Conservation (phyloP, 2,888 invertebrate genomes). For the Meteorus colon region DNA sequence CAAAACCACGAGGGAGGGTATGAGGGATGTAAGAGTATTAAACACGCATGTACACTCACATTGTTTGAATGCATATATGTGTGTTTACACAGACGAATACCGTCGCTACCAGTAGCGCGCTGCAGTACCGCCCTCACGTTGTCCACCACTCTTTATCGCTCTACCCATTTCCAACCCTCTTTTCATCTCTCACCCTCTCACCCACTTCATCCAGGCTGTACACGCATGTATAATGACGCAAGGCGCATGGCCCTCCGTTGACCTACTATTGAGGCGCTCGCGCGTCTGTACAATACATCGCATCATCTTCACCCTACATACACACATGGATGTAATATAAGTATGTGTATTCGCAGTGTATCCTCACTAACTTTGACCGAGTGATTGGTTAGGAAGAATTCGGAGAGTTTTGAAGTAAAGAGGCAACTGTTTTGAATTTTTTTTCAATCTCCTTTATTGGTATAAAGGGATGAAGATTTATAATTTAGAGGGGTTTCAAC, state of each 20-base stretch:
- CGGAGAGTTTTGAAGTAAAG: too few relatives aligned
- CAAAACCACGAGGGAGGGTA: background rate
- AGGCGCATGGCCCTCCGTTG: constrained; percentile 47
- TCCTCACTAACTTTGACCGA: background rate
- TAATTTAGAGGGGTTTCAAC: too few relatives aligned
- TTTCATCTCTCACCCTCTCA: constrained; percentile 11
- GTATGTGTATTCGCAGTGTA: background rate
- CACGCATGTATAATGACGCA: constrained; percentile 53
- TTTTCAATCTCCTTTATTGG: too few relatives aligned
- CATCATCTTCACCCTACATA: constrained; percentile 10
- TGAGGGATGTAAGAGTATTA: background rate
- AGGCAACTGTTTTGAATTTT: too few relatives aligned
- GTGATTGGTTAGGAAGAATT: too few relatives aligned
- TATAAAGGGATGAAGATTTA: too few relatives aligned
- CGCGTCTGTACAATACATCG: constrained; percentile 20
- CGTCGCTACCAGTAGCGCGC: constrained; percentile 39
- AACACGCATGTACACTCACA: background rate
- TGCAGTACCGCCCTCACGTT: constrained; percentile 41
- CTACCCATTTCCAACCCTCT: constrained; percentile 13
- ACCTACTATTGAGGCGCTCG: constrained; percentile 49
- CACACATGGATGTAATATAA: background rate
- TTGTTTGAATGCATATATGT: background rate
- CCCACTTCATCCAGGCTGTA: constrained; percentile 35
- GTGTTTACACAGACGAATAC: background rate
- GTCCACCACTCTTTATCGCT: background rate